Base-by-base conservation (phyloP, 2,113 vertebrate genomes). In the Sorex fumeus region DNA sequence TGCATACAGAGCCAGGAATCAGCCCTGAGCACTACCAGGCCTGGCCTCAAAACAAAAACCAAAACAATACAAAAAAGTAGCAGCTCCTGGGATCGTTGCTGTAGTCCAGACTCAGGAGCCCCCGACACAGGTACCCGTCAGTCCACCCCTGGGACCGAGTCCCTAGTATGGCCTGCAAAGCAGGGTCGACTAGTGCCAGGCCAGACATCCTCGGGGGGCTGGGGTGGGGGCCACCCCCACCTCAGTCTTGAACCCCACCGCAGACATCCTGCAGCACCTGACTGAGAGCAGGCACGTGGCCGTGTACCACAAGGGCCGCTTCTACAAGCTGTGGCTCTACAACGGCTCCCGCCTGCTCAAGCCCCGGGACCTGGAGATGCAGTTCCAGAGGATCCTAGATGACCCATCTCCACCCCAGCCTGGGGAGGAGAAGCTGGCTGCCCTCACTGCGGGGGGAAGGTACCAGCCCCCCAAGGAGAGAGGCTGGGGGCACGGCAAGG, bases 331-430 rank as follows among this genome's bases (percentile, higher is more conserved):
- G 36, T 99, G 99, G 98, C 97, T 99, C 6, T 99, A 99, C 85
- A 97, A 98, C 0, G 98, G 98, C 13, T 98, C 98, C 32, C 97
- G 98, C 25, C 97, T 98, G 86, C 98, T 99, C 70, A 90, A 94
- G 30, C 99, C 99, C 25, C 97, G 98, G 0, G 99, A 99, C 96
- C 97, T 99, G 70, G 98, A 99, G 97, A 93, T 97, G 88, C 99
- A 99, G 96, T 99, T 99, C 97, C 99, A 99, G 97, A 97, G 97
- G 89, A 99, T 99, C 96, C 98, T 99, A 90, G 98, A 98, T 0
- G 98, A 99, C 32, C 97, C 98, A 3, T 97, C 98, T 0, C 97
- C 98, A 0, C 98, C 99, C 0, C 98, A 98, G 97, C 98, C 98
- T 0, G 99, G 99, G 3, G 99, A 99, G 95, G 97, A 98, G 72